A percentile compares a stretch with the other conserved stretches of the same genome.
These are phyloP conservation scores for Dasysyrphus tricinctus DNA, from an alignment of 2,888 invertebrate genomes.

Conservation along the genomic window DNA sequence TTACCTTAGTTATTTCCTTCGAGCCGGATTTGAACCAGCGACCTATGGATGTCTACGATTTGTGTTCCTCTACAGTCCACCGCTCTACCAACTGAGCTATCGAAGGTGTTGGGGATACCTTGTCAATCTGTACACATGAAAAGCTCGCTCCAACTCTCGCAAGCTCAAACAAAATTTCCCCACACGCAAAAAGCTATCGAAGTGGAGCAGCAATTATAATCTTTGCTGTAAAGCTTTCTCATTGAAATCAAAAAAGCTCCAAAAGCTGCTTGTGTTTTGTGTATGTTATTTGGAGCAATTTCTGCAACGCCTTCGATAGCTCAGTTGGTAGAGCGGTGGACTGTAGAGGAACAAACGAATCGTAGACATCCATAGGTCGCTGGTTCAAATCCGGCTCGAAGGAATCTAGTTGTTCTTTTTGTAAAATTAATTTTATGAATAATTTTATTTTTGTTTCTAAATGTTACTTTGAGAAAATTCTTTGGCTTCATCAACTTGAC, in stretches of 20 bases:
- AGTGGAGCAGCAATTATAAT: background rate
- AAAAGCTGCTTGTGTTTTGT: constrained; percentile 39
- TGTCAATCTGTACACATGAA: constrained; percentile 29
- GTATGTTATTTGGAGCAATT: constrained; percentile 2
- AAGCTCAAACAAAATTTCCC: constrained; percentile 25
- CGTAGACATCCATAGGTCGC: constrained; percentile 86
- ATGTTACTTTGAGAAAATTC: background rate
- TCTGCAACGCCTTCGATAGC: constrained; percentile 77
- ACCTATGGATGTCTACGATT: constrained; percentile 85
- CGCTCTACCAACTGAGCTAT: constrained; percentile 79
- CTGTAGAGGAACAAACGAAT: constrained; percentile 76
- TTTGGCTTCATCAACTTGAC: constrained; percentile 1
- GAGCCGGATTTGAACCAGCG: constrained; percentile 89
- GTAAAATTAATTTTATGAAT: background rate
- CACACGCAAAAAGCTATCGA: constrained; percentile 8
- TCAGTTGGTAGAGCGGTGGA: constrained; percentile 79
- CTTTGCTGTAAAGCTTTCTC: constrained; percentile 24
- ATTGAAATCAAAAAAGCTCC: background rate
- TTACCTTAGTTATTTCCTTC: no score
- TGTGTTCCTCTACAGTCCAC: constrained; percentile 77
- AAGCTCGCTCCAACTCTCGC: constrained; percentile 36
- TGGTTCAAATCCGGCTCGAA: constrained; percentile 89
- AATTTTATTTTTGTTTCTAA: background rate
- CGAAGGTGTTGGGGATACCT: constrained; percentile 69
- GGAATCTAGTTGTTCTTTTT: constrained; percentile 80